Percentiles rank a stretch among this genome's conserved stretches.
These are phyloP conservation scores for Cricetomys ansorgei DNA, from an alignment of 2,113 vertebrate species.

Conservation along the genomic window DNA sequence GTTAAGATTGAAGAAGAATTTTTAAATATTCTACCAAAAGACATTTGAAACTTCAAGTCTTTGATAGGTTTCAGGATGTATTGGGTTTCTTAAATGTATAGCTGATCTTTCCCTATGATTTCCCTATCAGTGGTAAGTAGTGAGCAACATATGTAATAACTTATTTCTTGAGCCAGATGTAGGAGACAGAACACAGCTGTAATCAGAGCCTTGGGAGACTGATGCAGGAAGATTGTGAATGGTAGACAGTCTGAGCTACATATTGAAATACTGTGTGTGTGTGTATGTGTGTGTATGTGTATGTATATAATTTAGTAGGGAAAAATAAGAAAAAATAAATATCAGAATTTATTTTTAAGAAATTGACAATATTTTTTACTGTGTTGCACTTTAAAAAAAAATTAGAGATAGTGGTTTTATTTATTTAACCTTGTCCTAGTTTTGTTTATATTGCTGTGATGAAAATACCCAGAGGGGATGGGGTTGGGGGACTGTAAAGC, in stretches of 20 bases:
- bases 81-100: slow-evolving; percentile 10
- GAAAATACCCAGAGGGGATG: not conserved
- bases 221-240: not conserved
- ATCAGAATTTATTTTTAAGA: slow-evolving; percentile 30
- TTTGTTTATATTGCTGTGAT: not conserved
- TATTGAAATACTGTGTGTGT: not conserved
- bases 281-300: too few species aligned
- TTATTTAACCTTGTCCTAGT: not conserved
- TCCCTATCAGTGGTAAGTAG: not conserved
- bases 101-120: not conserved
- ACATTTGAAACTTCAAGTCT: not conserved
- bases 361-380: not conserved
- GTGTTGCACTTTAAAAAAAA: not conserved
- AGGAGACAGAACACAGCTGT: not conserved
- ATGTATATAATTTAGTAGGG: not conserved
- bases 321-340: not conserved
- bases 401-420: not conserved
- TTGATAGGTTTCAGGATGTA: slow-evolving; percentile 7
- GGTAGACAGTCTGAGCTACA: not conserved
- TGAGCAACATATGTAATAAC: not conserved
- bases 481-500: not conserved
- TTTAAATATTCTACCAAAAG: slow-evolving; percentile 9
- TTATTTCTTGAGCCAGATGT: not conserved
- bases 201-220: not conserved
- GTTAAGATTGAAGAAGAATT: not conserved